Percentiles rank a stretch among this genome's conserved stretches.
These are phyloP conservation scores for Oreochromis mossambicus DNA, from an alignment of 2,797 vertebrate species.

Conservation along the genomic window DNA sequence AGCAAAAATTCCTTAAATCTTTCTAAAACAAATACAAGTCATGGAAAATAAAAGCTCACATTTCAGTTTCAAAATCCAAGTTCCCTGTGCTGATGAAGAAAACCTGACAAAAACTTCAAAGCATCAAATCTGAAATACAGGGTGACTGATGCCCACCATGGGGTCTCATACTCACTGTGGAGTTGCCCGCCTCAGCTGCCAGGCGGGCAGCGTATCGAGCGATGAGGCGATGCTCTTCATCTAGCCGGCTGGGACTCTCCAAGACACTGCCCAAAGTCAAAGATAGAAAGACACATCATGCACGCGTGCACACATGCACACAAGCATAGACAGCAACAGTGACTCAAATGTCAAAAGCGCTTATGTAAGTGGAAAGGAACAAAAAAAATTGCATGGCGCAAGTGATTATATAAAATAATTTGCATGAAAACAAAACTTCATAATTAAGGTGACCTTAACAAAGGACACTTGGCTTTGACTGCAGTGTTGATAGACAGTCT, in stretches of 20 bases:
- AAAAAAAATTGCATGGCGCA: neutral
- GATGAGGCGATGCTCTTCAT: constrained; percentile 95
- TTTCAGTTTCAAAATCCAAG: neutral
- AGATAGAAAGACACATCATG: constrained; percentile 39
- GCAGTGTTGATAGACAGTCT: constrained; percentile 2
- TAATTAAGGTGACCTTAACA: constrained; percentile 21
- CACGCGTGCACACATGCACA: neutral
- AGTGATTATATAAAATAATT: neutral
- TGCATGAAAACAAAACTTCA: neutral
- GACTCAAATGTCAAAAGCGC: neutral
- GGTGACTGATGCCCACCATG: neutral
- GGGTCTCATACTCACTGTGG: constrained; percentile 78
- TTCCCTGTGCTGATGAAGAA: neutral
- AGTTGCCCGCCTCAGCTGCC: constrained; percentile 91
- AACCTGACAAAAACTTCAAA: constrained; percentile 1
- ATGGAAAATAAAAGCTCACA: neutral
- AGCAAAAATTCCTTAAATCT: neutral
- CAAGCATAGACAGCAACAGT: neutral
- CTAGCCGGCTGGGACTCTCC: constrained; percentile 91
- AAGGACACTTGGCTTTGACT: neutral
- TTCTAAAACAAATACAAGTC: neutral
- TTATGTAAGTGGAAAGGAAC: constrained; percentile 1
- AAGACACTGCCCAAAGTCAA: constrained; percentile 78
- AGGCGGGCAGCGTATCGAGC: constrained; percentile 92
- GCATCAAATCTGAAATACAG: constrained; percentile 9